Evolutionary conservation across 2,797 vertebrate genomes (phyloP).

Genomic region (Oryzias dopingdopingensis): DNA sequence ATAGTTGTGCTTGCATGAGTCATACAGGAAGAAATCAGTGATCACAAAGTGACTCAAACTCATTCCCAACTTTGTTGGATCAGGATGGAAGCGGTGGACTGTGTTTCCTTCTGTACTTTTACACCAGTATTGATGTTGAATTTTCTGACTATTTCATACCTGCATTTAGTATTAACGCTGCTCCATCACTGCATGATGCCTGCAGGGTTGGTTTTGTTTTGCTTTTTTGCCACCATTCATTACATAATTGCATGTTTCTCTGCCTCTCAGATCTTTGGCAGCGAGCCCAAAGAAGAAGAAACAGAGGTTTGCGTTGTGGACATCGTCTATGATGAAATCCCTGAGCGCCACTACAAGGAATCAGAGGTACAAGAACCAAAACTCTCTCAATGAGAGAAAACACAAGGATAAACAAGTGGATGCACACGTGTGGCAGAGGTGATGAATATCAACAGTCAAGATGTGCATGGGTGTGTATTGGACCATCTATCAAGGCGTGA

Average conservation of each 20-base stretch:
- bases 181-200: not conserved
- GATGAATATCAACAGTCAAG: slow-evolving; percentile 30
- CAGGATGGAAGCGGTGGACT: not conserved
- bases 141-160: too few species aligned
- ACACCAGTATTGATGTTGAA: not conserved
- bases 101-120: not conserved
- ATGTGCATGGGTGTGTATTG: slow-evolving; percentile 39
- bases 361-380: slow-evolving; percentile 83
- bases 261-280: slow-evolving; percentile 88
- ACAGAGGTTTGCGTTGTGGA: slow-evolving; percentile 92
- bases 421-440: slow-evolving; percentile 32
- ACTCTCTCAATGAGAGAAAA: not conserved
- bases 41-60: slow-evolving; percentile 1
- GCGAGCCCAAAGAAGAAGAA: slow-evolving; percentile 83
- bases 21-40: slow-evolving; percentile 25
- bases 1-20: slow-evolving; percentile 27
- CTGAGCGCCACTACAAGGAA: slow-evolving; percentile 96
- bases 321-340: slow-evolving; percentile 89
- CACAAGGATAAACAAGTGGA: not conserved
- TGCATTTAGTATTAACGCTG: too few species aligned
- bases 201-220: too few species aligned
- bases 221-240: not conserved
- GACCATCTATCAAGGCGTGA: slow-evolving; percentile 27
- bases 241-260: not conserved
- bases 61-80: slow-evolving; percentile 16